Base-by-base conservation (phyloP, 2,113 vertebrate species). In the Leptocoma aspasia region DNA sequence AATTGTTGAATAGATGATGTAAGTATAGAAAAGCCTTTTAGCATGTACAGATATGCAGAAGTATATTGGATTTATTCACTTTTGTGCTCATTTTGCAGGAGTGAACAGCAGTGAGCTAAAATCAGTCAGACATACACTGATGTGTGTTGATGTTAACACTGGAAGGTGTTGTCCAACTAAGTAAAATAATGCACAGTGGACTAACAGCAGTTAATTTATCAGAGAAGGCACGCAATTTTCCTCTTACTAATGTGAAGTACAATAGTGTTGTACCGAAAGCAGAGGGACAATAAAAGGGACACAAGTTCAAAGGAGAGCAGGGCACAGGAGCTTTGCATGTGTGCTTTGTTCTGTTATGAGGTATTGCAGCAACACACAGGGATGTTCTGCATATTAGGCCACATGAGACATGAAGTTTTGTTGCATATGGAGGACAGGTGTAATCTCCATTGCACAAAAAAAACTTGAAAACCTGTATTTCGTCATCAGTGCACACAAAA, bases 321-420 rank as follows among this genome's bases (percentile, higher is more conserved):
- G 10, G 22, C 0, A 1, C 24, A 53, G n/a, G 23, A 77, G 16
- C 21, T 81, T 37, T 59, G 24, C 0, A 0, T 23, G 10, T 66
- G 42, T 79, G 49, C 41, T 60, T 82, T 86, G 22, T 39, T 68
- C 49, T 60, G 10, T 39, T 85, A 2, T 2, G 13, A 27, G 52
- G 27, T 31, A 31, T 37, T 65, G 22, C 54, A 42, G 6, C 15
- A 33, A 69, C 23, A 21, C 9, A 22, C 52, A 79, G 18, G 8
- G 82, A 61, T 4, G 9, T 52, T 71, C 57, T 65, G 41, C 16
- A 8, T 28, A 18, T 49, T 13, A 65, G 45, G 26, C 11, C 66
- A 90, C 21, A 26, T 1, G 3, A 31, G 45, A 70, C 2, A 7
- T 23, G 20, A 80, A 47, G 23, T 54, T 84, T 28, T 68, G 11